Base-by-base conservation (phyloP, 2,888 invertebrate genomes). In the Aphrophora alni region DNA sequence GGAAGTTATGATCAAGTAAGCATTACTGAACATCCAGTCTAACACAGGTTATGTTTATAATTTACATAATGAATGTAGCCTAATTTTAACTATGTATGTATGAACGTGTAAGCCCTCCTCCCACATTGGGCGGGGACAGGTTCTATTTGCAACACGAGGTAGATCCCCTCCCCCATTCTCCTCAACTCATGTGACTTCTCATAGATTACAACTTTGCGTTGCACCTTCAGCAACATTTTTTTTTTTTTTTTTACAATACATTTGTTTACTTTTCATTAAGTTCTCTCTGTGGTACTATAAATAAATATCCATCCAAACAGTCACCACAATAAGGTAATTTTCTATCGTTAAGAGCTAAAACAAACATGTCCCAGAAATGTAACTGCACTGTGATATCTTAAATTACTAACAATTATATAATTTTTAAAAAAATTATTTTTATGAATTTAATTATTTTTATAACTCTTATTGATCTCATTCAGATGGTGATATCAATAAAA, bases 71-170 rank as follows among this genome's bases (percentile, higher is more conserved):
- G 78, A 78, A 78, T 72, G 44, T 72, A 78, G 59, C 71, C 78
- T 78, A 78, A 78, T 78, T 78, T 72, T 78, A 78, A 51, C 72
- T 59, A 59, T 59, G 59, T 59, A 21, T 59, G 59, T 59, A 59
- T 59, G 21, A 59, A 14, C 10, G 21, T 51, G 78, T 78, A 78
- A 74, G 78, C 28, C n/a, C 28, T 74, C 78, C 78, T 14, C 78
- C 78, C 74, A 79, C 78, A 51, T 24, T 24, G 17, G 73, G 73
- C 12, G 77, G 73, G 38, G 33, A 24, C 17, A n/a, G 25, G 78
- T 74, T 74, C 78, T 74, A 73, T 74, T 79, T 79, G 78, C 59
- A 74, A 74, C 74, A 33, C 74, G 59, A 78, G 73, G 72, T 73
- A 73, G 73, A 38, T 73, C 24, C 59, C 25, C 68, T 25, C 59